A percentile compares a stretch with the other conserved stretches of the same genome.
phyloP scores from a whole-genome alignment of 1,140 invertebrate species.

The Penaeus vannamei region DNA sequence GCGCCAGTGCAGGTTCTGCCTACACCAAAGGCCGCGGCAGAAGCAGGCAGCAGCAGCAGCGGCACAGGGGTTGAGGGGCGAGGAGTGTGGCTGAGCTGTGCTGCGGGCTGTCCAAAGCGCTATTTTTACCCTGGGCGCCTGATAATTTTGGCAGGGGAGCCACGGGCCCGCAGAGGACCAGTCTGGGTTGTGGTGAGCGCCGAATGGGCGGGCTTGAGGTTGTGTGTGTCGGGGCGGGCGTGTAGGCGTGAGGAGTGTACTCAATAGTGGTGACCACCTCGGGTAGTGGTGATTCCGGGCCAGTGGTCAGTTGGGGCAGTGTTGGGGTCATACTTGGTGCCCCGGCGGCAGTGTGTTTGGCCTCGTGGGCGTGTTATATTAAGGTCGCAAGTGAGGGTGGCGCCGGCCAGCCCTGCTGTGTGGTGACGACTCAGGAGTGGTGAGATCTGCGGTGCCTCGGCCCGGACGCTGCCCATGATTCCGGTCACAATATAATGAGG shows the following conservation, averaged over 20 bases:
- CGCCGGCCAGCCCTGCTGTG: conserved; percentile 28
- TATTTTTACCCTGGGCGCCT: conserved; percentile 47
- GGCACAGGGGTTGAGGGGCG: conserved; percentile 8
- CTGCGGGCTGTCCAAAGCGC: not conserved
- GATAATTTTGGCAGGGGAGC: conserved; percentile 42
- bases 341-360: conserved; percentile 21
- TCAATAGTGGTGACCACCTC: too few species aligned
- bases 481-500: conserved; percentile 13
- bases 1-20: too few species aligned
- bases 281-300: too few species aligned
- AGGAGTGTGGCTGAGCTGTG: not conserved
- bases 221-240: conserved; percentile 30
- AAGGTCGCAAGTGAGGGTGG: conserved; percentile 38
- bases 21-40: too few species aligned
- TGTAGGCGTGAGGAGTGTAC: conserved; percentile 19
- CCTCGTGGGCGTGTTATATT: conserved; percentile 43
- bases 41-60: not conserved
- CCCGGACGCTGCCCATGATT: not conserved
- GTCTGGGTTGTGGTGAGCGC: conserved; percentile 34
- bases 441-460: not conserved
- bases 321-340: conserved; percentile 23
- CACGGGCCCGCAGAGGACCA: not conserved
- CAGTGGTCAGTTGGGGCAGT: not conserved
- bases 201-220: conserved; percentile 38
- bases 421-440: not conserved